phyloP scores from a whole-genome alignment of 2,888 invertebrate species.

The Eumacrocentrus americanus region DNA sequence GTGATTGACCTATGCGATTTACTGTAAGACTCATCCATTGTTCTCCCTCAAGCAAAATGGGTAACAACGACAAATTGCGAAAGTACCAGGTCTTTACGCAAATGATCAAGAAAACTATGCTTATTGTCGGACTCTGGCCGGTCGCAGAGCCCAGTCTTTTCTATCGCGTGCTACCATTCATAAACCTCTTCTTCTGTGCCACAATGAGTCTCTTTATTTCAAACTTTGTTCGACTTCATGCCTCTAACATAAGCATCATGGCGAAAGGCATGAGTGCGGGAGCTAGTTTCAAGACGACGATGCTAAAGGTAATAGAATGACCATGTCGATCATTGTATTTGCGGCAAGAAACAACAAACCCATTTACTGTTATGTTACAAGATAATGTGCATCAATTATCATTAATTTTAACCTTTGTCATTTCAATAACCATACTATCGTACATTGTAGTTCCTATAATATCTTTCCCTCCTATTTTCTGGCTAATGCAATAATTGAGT shows the following conservation, averaged over 20 bases:
- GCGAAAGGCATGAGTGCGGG: conserved; percentile 29
- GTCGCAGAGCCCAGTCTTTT: not conserved
- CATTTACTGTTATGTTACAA: conserved; percentile 5
- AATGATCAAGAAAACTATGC: conserved; percentile 21
- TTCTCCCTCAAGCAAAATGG: too few relatives aligned
- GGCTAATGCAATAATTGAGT: too few relatives aligned
- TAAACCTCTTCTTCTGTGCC: conserved; percentile 12
- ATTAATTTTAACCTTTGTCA: conserved; percentile 15
- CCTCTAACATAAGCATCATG: conserved; percentile 23
- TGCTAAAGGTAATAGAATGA: conserved; percentile 30
- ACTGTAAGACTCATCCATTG: too few relatives aligned
- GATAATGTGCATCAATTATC: conserved; percentile 27
- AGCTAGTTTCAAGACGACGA: conserved; percentile 25
- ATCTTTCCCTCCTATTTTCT: too few relatives aligned
- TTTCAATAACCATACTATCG: not conserved
- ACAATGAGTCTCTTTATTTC: conserved; percentile 14
- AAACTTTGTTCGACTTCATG: conserved; percentile 26
- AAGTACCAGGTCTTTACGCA: too few relatives aligned
- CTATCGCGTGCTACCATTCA: not conserved
- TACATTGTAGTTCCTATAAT: conserved; percentile 22
- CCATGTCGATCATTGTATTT: not conserved
- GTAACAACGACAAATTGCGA: too few relatives aligned
- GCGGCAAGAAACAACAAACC: not conserved
- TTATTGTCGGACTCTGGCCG: conserved; percentile 35
- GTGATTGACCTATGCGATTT: too few relatives aligned